Evolutionary conservation across 2,113 vertebrate genomes (phyloP).

Genomic region (Eubucco bourcierii): DNA sequence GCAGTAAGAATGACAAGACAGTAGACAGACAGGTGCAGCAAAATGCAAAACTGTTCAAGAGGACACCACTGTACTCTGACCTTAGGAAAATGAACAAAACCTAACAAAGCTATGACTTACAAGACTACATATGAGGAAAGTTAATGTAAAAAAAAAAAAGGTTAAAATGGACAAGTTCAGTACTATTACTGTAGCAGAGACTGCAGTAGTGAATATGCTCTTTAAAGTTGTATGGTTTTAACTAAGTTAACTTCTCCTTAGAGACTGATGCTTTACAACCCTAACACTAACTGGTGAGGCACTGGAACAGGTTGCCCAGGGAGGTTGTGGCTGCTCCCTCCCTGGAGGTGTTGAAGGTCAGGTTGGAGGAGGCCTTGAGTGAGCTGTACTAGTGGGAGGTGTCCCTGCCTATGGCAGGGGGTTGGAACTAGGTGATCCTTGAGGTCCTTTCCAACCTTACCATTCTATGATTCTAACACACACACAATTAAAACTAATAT

Average conservation of each 20-base stretch:
- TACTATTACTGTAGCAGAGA: not conserved
- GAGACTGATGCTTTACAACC: not conserved
- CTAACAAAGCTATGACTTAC: not conserved
- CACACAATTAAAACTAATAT: not conserved
- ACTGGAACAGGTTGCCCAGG: no score
- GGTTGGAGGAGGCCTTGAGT: no score
- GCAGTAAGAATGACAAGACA: not conserved
- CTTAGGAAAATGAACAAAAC: not conserved
- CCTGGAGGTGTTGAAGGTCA: no score
- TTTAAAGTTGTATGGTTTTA: conserved; percentile 3
- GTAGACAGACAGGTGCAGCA: not conserved
- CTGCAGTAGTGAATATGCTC: not conserved
- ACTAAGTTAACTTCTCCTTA: not conserved
- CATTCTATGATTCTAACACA: no score
- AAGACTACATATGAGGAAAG: not conserved
- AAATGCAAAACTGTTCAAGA: not conserved
- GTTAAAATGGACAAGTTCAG: not conserved
- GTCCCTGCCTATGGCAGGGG: no score
- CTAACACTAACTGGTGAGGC: no score
- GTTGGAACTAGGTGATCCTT: no score
- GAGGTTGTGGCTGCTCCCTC: no score
- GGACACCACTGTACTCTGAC: not conserved
- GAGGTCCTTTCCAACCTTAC: no score
- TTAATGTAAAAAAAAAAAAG: not conserved
- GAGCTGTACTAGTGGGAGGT: no score